Evolutionary conservation across 2,113 vertebrate species (phyloP).

Genomic region (Amphilophus citrinellus): DNA sequence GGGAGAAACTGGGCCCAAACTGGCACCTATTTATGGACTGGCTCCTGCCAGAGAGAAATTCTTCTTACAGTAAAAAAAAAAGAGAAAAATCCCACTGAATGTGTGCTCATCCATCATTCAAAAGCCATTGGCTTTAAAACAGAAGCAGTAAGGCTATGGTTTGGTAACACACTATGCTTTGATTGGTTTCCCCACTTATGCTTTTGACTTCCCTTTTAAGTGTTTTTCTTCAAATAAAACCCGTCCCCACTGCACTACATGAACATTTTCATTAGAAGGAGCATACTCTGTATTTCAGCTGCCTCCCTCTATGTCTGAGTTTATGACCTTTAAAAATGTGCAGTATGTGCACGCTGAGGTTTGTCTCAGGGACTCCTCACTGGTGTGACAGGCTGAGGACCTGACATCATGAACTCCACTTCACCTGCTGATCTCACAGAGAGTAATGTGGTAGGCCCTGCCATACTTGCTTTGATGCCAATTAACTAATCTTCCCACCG

Average conservation of each 20-base stretch:
- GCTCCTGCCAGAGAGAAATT: conserved; percentile 79
- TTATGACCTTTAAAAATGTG: conserved; percentile 18
- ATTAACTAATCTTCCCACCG: conserved; percentile 66
- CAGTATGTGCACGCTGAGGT: conserved; percentile 5
- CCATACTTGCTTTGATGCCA: conserved; percentile 70
- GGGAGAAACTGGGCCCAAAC: conserved; percentile 75
- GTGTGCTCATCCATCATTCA: conserved; percentile 78
- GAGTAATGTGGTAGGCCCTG: conserved; percentile 24
- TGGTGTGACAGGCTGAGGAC: conserved; percentile 24
- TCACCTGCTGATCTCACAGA: conserved; percentile 66
- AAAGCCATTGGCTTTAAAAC: conserved; percentile 75
- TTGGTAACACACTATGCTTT: conserved; percentile 68
- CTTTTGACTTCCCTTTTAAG: conserved; percentile 55
- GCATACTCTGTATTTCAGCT: neutral
- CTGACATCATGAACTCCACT: conserved; percentile 71
- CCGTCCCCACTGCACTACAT: conserved; percentile 4
- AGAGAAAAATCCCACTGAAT: conserved; percentile 65
- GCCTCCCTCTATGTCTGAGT: neutral
- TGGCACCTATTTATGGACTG: conserved; percentile 82
- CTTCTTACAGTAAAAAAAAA: conserved; percentile 68
- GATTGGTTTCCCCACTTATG: conserved; percentile 57
- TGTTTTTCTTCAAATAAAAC: conserved; percentile 41
- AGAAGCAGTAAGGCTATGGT: conserved; percentile 73
- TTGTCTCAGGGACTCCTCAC: conserved; percentile 21
- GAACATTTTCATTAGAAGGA: conserved; percentile 28